phyloP scores from a whole-genome alignment of 2,113 vertebrate genomes.

The Tyrannus savana region DNA sequence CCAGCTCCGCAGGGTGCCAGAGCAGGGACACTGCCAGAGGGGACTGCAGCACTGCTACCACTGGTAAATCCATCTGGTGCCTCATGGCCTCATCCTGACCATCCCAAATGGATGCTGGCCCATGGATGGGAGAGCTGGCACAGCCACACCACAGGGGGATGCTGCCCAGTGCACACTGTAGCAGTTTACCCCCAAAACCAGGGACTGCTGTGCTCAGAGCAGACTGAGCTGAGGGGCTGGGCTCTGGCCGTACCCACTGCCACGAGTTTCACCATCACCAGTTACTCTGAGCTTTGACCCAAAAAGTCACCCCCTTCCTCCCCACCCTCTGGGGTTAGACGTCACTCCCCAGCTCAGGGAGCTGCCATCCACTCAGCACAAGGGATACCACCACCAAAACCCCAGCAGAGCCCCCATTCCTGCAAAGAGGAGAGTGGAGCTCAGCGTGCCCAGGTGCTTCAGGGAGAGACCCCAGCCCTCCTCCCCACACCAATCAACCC shows the following conservation, averaged over 20 bases:
- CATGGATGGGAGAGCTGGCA: not conserved
- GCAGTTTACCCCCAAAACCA: not conserved
- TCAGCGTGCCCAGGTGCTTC: accelerated
- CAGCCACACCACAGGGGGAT: not conserved
- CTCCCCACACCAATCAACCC: not conserved
- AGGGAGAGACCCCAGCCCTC: not conserved
- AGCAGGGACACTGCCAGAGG: not conserved
- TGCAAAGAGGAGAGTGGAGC: not conserved
- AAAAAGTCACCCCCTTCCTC: not conserved
- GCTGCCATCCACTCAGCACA: not conserved
- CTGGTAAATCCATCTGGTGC: accelerated
- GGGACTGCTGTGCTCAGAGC: accelerated
- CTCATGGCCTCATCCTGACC: not conserved
- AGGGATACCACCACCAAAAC: not conserved
- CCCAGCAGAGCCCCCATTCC: not conserved
- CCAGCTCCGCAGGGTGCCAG: accelerated
- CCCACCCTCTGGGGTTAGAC: not conserved
- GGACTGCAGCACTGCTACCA: not conserved
- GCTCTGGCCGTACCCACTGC: not conserved
- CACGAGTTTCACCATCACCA: accelerated
- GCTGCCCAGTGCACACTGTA: not conserved
- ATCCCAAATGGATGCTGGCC: no score
- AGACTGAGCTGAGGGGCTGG: not conserved
- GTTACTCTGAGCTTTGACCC: not conserved
- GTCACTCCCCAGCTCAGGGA: not conserved